Evolutionary conservation across 2,113 vertebrate species (phyloP), one percentile per base, ranked within the genome.

Genomic region (Lampris incognitus): DNA sequence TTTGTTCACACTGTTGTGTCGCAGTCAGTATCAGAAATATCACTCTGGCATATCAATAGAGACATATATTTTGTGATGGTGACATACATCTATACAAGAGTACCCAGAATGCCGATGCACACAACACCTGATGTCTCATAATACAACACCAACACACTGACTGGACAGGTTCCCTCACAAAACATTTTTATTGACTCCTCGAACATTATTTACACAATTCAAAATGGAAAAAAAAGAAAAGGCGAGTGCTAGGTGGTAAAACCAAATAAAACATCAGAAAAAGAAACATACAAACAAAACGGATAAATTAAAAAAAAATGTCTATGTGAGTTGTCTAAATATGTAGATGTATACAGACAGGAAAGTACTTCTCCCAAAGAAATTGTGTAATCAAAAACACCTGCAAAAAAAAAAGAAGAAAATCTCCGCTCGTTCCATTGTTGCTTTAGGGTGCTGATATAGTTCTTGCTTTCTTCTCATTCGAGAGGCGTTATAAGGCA

Each of bases 131-230:
- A 24, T 24, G 24, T 24, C 24, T 24, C 24, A 24, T 24, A 24
- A 66, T 2, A 72, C 39, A 41, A 36, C 66, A 3, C 13, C 67
- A 77, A 13, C 42, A 66, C 7, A 24, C 6, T 68, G n/a, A 59
- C 6, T 50, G 39, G 51, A 76, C 66, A 62, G 58, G 11, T 41
- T 54, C 40, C 83, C 90, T 88, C 88, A 90, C 76, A 48, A 80
- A 90, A 92, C 85, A 66, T 54, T 88, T 93, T 92, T 84, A 86
- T 93, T 84, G 79, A 89, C 69, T 83, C 65, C 73, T 90, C 78
- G 81, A 87, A 90, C 83, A 87, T 88, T 92, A 91, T 91, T 91
- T 91, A 92, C 92, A 92, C 69, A 87, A 75, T 81, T 91, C 59
- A 85, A 86, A 88, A 83, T 80, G 75, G 24, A 55, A 11, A 39